Evolutionary conservation across 2,888 invertebrate genomes (phyloP).

Genomic region (Trachelus stipa): DNA sequence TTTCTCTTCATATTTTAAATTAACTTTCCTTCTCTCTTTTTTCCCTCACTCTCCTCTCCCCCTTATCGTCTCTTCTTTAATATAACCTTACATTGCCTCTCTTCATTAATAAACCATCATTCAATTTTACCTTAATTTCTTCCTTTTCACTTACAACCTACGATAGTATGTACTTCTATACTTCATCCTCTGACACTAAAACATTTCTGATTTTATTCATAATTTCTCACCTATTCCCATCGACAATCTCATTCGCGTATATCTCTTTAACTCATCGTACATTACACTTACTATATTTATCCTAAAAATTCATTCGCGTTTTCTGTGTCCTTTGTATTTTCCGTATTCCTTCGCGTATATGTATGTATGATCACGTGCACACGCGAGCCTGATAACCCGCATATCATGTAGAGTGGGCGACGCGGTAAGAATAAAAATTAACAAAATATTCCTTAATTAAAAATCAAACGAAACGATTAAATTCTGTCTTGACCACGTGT

Average conservation of each 20-base stretch:
- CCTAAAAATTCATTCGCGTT: slow-evolving; percentile 22
- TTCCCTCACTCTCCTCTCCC: slow-evolving; percentile 15
- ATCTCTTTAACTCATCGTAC: slow-evolving; percentile 6
- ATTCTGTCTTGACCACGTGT: slow-evolving; percentile 7
- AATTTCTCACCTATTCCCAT: not conserved
- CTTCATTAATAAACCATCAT: not conserved
- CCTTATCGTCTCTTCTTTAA: not conserved
- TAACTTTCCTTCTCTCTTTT: slow-evolving; percentile 15
- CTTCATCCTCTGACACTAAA: not conserved
- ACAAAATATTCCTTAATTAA: not conserved
- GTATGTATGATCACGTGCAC: not conserved
- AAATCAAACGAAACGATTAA: not conserved
- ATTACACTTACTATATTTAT: slow-evolving; percentile 24
- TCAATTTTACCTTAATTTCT: not conserved
- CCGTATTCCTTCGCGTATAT: not conserved
- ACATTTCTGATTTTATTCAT: not conserved
- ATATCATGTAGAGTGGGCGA: not conserved
- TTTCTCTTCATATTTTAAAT: slow-evolving; percentile 16
- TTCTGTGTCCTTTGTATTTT: not conserved
- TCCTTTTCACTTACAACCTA: not conserved
- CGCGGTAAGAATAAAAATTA: not conserved
- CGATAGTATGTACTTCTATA: not conserved
- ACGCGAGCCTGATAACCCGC: not conserved
- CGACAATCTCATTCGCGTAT: not conserved
- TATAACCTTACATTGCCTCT: slow-evolving; percentile 14